Percentiles rank a stretch among this genome's conserved stretches.
phyloP scores from a whole-genome alignment of 2,888 invertebrate genomes.

The Tuta absoluta region DNA sequence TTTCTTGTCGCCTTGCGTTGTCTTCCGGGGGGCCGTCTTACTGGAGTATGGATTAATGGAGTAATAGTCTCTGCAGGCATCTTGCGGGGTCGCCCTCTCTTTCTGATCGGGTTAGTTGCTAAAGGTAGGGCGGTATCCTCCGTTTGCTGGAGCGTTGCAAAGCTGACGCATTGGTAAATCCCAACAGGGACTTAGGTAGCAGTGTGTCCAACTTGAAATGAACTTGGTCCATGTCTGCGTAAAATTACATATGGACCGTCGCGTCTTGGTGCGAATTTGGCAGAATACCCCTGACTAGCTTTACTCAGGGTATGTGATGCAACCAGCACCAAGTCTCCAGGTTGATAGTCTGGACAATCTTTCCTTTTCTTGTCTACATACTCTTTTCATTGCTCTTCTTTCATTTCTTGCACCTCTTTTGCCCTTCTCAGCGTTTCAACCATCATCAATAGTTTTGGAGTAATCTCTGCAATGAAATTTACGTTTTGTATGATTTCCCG shows the following conservation, averaged over 20 bases:
- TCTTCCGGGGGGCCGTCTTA: neutral
- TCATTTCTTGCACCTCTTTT: conserved; percentile 33
- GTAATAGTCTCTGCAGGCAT: neutral
- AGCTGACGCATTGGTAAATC: conserved; percentile 22
- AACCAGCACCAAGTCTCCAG: conserved; percentile 32
- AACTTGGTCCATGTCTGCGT: conserved; percentile 29
- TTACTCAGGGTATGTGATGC: conserved; percentile 31
- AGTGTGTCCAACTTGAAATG: conserved; percentile 28
- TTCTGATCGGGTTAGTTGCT: conserved; percentile 1
- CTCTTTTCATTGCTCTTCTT: conserved; percentile 32
- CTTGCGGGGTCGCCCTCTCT: conserved; percentile 17
- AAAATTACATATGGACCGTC: conserved; percentile 44
- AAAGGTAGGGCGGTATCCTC: neutral
- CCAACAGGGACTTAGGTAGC: conserved; percentile 11
- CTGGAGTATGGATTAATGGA: too few relatives aligned
- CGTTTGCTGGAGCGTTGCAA: neutral
- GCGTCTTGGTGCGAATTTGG: conserved; percentile 45
- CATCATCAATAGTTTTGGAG: conserved; percentile 30
- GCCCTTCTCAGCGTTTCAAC: conserved; percentile 26
- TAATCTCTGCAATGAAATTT: conserved; percentile 34
- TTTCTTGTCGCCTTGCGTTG: conserved; percentile 3
- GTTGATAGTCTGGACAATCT: conserved; percentile 27
- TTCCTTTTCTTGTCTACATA: conserved; percentile 29
- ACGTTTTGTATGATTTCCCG: conserved; percentile 27
- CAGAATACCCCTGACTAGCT: conserved; percentile 24